These are phyloP conservation scores for Olivierus martensii DNA, from an alignment of 1,140 invertebrate species.

Conservation along the genomic window DNA sequence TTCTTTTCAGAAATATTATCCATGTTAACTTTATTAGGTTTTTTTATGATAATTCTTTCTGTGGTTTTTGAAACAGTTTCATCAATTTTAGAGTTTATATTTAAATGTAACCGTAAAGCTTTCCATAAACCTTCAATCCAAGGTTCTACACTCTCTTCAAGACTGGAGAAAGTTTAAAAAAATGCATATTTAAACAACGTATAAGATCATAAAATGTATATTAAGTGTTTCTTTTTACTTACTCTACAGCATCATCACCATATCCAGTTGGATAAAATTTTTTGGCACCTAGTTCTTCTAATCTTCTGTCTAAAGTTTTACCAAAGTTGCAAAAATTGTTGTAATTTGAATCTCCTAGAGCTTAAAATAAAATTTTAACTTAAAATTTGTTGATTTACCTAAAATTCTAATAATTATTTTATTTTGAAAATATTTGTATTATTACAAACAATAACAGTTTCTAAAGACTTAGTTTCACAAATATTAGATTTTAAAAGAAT, in stretches of 20 bases:
- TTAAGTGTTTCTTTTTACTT: conserved; percentile 8
- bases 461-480: too few relatives aligned
- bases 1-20: too few relatives aligned
- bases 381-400: too few relatives aligned
- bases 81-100: too few relatives aligned
- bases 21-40: too few relatives aligned
- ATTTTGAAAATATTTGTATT: too few relatives aligned
- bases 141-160: conserved; percentile 37
- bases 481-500: too few relatives aligned
- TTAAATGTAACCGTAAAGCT: conserved; percentile 24
- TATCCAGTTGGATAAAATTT: conserved; percentile 35
- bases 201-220: too few relatives aligned
- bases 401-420: too few relatives aligned
- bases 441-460: too few relatives aligned
- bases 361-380: conserved; percentile 22
- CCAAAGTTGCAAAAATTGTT: conserved; percentile 40
- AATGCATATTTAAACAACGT: conserved; percentile 3
- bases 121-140: conserved; percentile 37
- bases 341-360: conserved; percentile 43
- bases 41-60: too few relatives aligned
- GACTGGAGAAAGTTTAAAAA: conserved; percentile 22
- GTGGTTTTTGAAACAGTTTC: too few relatives aligned
- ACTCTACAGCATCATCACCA: conserved; percentile 42
- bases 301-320: conserved; percentile 31
- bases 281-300: conserved; percentile 35